These are phyloP conservation scores for Eriocheir sinensis DNA, from an alignment of 1,140 invertebrate genomes.

Conservation along the genomic window DNA sequence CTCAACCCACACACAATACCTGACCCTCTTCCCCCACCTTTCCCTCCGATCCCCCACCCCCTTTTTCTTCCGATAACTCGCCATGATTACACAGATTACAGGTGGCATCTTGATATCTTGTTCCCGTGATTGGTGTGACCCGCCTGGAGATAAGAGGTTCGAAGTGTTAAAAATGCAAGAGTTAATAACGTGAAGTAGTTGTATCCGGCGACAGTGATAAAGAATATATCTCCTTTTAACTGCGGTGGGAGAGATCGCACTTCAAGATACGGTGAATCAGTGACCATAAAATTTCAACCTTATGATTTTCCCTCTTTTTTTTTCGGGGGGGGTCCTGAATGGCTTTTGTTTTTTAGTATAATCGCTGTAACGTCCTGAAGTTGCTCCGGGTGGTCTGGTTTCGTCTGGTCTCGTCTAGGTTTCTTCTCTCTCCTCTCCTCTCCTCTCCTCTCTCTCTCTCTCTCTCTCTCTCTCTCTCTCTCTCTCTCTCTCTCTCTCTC, in stretches of 20 bases:
- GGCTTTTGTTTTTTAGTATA: too few relatives aligned
- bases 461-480: slow-evolving; percentile 53
- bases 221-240: background rate
- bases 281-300: background rate
- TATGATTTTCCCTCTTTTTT: too few relatives aligned
- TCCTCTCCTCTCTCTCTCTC: slow-evolving; percentile 47
- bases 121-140: background rate
- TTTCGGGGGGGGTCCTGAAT: too few relatives aligned
- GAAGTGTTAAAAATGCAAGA: background rate
- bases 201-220: background rate
- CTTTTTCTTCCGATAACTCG: background rate
- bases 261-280: background rate
- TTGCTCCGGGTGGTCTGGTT: too few relatives aligned
- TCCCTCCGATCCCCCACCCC: too few relatives aligned
- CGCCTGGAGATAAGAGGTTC: background rate
- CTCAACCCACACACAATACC: too few relatives aligned
- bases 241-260: background rate
- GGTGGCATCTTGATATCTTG: background rate
- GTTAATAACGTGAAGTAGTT: background rate
- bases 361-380: too few relatives aligned
- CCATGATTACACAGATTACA: background rate
- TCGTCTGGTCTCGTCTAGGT: too few relatives aligned
- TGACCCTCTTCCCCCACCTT: too few relatives aligned
- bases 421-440: background rate
- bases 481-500: slow-evolving; percentile 52